phyloP scores from a whole-genome alignment of 2,797 vertebrate species.

The Meda fulgida region DNA sequence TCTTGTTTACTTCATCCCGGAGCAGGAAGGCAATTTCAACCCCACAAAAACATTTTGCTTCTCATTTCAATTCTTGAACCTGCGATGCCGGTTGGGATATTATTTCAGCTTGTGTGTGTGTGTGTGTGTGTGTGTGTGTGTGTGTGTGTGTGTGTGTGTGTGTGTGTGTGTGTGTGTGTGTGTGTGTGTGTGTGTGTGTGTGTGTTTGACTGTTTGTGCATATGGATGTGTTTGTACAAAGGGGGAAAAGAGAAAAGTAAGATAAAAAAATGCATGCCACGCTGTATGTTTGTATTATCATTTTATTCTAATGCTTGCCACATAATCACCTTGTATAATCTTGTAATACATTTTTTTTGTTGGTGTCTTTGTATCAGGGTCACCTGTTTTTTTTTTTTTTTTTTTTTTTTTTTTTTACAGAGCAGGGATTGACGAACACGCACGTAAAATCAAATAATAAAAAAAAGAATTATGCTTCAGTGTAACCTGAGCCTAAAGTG shows the following conservation, averaged over 20 bases:
- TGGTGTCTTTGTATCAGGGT: neutral
- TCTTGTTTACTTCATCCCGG: slow-evolving; percentile 74
- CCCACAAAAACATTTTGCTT: slow-evolving; percentile 53
- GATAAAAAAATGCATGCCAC: neutral
- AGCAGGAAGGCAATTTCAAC: slow-evolving; percentile 73
- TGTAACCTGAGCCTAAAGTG: no score
- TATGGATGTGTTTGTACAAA: slow-evolving; percentile 5
- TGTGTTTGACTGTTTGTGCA: neutral
- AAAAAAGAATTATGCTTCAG: neutral
- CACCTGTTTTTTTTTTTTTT: neutral
- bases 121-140: neutral
- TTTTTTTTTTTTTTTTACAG: neutral
- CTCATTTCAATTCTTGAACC: slow-evolving; percentile 59
- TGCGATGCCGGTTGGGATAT: slow-evolving; percentile 46
- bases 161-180: neutral
- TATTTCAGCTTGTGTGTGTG: slow-evolving; percentile 14
- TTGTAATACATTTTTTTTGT: neutral
- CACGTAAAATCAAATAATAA: neutral
- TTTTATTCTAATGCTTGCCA: neutral
- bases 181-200: neutral
- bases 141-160: neutral
- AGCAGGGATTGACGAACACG: neutral
- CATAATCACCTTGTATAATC: slow-evolving; percentile 20
- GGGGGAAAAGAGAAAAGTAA: neutral
- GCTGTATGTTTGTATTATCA: neutral